Conservation (phyloP, 2,113 vertebrate species). For the Zootoca vivipara region DNA sequence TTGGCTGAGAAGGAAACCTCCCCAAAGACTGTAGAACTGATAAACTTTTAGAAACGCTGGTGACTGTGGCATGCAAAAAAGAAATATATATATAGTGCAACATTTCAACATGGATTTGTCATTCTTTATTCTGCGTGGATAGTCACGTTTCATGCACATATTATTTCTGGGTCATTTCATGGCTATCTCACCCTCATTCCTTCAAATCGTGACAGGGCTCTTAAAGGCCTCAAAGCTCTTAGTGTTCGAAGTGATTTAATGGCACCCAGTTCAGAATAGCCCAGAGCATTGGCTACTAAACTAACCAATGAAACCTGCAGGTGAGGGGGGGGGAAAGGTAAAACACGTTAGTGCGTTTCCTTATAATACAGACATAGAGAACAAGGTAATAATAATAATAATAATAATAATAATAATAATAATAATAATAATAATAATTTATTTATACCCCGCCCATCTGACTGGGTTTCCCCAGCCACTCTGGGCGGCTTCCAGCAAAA, state of each 20-base stretch:
- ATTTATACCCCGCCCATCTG: too few relatives aligned
- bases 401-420: too few relatives aligned
- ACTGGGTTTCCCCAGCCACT: too few relatives aligned
- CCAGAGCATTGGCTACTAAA: slow-evolving; percentile 88
- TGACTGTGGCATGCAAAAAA: slow-evolving; percentile 17
- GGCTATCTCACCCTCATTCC: slow-evolving; percentile 95
- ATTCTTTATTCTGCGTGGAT: slow-evolving; percentile 32
- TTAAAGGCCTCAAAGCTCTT: slow-evolving; percentile 93
- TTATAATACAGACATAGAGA: neutral
- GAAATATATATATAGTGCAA: neutral
- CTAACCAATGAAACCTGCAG: slow-evolving; percentile 94
- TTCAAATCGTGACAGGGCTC: slow-evolving; percentile 97
- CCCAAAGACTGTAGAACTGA: neutral
- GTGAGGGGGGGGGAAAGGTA: slow-evolving; percentile 20
- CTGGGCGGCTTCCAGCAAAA: too few relatives aligned
- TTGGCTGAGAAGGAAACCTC: neutral
- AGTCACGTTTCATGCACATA: slow-evolving; percentile 39
- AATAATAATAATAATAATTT: too few relatives aligned
- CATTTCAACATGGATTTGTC: slow-evolving; percentile 35
- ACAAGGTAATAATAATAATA: too few relatives aligned
- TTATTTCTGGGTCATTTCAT: slow-evolving; percentile 41
- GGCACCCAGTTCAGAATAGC: slow-evolving; percentile 87
- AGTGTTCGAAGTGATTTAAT: slow-evolving; percentile 97
- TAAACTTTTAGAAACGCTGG: slow-evolving; percentile 10
- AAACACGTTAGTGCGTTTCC: neutral